phyloP scores from a whole-genome alignment of 1,140 invertebrate genomes.

The Musca domestica region DNA sequence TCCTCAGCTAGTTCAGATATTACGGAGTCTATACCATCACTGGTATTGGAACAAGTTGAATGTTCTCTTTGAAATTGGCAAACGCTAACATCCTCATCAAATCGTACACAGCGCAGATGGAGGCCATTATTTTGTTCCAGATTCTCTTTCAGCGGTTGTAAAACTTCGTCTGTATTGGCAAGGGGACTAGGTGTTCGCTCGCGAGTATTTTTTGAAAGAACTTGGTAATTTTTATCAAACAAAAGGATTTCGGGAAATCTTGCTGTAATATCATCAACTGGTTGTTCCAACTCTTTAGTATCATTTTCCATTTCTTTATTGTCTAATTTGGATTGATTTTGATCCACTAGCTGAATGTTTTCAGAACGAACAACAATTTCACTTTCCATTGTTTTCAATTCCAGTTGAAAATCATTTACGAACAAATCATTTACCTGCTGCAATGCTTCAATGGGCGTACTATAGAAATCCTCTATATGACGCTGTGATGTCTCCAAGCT shows the following conservation, averaged over 20 bases:
- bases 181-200: slow-evolving; percentile 43
- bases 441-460: slow-evolving; percentile 40
- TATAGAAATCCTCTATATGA: slow-evolving; percentile 47
- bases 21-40: slow-evolving; percentile 48
- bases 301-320: not conserved
- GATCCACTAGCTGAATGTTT: not conserved
- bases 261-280: not conserved
- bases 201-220: too few relatives aligned
- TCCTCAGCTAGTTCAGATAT: slow-evolving; percentile 50
- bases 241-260: too few relatives aligned
- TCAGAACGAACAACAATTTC: not conserved
- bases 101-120: slow-evolving; percentile 37
- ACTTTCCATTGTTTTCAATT: not conserved
- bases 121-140: slow-evolving; percentile 39
- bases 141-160: slow-evolving; percentile 40
- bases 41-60: slow-evolving; percentile 47
- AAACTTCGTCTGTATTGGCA: slow-evolving; percentile 41
- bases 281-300: not conserved
- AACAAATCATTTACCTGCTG: slow-evolving; percentile 22
- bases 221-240: too few relatives aligned
- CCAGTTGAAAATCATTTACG: not conserved
- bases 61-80: slow-evolving; percentile 31
- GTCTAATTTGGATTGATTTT: not conserved
- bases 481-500: slow-evolving; percentile 37
- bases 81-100: slow-evolving; percentile 38